Percentiles rank a stretch among this genome's conserved stretches.
phyloP scores from a whole-genome alignment of 2,797 vertebrate genomes.

The Malurus leucopterus region DNA sequence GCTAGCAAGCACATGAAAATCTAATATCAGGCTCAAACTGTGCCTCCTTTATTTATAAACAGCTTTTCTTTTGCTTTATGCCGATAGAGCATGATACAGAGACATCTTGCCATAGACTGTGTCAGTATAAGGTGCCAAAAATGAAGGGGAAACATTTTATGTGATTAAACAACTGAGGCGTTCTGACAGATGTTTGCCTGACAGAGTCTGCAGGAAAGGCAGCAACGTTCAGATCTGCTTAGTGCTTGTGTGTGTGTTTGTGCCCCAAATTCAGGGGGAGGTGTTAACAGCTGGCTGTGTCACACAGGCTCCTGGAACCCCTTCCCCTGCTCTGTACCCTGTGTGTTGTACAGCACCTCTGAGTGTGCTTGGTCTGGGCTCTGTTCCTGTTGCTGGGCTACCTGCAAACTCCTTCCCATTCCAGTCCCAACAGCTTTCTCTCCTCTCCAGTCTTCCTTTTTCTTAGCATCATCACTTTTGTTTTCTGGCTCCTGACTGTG shows the following conservation, averaged over 20 bases:
- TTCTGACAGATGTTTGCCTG: slow-evolving; percentile 41
- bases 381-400: neutral
- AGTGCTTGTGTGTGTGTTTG: fast-evolving
- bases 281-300: neutral
- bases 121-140: slow-evolving; percentile 32
- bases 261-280: neutral
- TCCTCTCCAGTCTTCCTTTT: neutral
- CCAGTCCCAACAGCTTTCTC: neutral
- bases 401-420: neutral
- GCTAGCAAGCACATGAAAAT: slow-evolving; percentile 21
- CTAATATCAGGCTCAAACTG: neutral
- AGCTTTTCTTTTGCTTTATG: neutral
- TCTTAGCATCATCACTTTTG: fast-evolving
- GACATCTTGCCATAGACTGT: slow-evolving; percentile 24
- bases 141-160: neutral
- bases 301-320: neutral
- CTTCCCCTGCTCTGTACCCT: neutral
- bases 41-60: slow-evolving; percentile 33
- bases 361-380: neutral
- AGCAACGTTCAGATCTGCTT: neutral
- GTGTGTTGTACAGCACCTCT: fast-evolving
- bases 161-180: slow-evolving; percentile 22
- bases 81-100: neutral
- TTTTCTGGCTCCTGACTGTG: neutral
- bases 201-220: neutral